Evolutionary conservation across 2,888 invertebrate genomes (phyloP).

Genomic region (Mimas tiliae): DNA sequence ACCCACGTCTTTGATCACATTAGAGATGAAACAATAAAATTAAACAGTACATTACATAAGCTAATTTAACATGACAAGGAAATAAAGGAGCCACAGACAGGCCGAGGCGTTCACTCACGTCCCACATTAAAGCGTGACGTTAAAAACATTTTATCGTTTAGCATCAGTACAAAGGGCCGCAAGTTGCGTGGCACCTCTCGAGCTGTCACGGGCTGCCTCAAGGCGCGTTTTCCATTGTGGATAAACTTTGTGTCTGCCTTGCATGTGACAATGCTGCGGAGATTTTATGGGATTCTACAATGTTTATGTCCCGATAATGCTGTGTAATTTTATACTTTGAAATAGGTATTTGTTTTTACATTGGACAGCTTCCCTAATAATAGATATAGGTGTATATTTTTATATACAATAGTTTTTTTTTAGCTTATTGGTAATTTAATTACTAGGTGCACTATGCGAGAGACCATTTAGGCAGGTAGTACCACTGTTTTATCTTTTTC

Average conservation of each 20-base stretch:
- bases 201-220: slow-evolving; percentile 48
- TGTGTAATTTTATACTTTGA: neutral
- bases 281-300: slow-evolving; percentile 29
- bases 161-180: slow-evolving; percentile 29
- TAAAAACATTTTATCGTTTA: slow-evolving; percentile 27
- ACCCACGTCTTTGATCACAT: neutral
- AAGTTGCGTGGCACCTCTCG: slow-evolving; percentile 36
- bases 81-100: neutral
- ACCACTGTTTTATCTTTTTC: no score
- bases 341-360: neutral
- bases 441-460: no score
- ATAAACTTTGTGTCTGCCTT: slow-evolving; percentile 40
- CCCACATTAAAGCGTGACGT: neutral
- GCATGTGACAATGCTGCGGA: slow-evolving; percentile 48
- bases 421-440: no score
- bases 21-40: neutral
- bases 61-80: neutral
- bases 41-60: neutral
- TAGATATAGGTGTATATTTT: no score
- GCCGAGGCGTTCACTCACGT: neutral
- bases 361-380: no score
- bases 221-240: slow-evolving; percentile 51
- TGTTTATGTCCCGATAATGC: neutral
- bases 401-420: no score
- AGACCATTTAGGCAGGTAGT: no score